Base-by-base conservation (phyloP, 2,888 invertebrate species). In the Sericinus montela region DNA sequence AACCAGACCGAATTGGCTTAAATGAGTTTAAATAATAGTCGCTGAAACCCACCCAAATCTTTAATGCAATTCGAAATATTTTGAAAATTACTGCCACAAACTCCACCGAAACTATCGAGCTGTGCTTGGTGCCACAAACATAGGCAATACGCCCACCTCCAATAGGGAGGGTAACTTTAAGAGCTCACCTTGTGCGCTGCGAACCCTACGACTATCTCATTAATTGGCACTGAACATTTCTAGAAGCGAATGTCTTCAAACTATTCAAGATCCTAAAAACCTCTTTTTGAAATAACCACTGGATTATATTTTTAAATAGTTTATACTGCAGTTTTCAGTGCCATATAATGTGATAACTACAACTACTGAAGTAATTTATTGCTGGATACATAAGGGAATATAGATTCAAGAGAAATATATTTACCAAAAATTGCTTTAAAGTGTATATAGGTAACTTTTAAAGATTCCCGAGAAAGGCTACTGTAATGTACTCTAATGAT, bases 61-160 rank as follows among this genome's bases (percentile, higher is more conserved):
- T 58, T 59, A 51, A 59, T 53, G 59, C 65, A 62, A 60, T 68
- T 60, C 60, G 56, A 60, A 67, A 69, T 54, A 65, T 64, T 71
- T 68, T 68, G 60, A 63, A 70, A 71, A 72, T 58, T 70, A 62
- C 72, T 69, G 79, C 75, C 75, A 75, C 76, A 71, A 69, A 56
- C 74, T 79, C 78, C 79, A 75, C 75, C 70, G 70, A 65, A 75
- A 74, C 76, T 75, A 73, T 67, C 77, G 75, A 76, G 78, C 81
- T 78, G 84, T 87, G 86, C 85, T 85, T 83, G 84, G 82, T 82
- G 86, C 86, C 86, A 79, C 79, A 75, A 45, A 80, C 65, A 75
- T 84, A 82, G 87, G 87, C 87, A 86, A 88, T 80, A 87, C 85
- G 87, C 87, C 87, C 87, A 86, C 86, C 87, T 86, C 87, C 88